Base-by-base conservation (phyloP, 2,113 vertebrate genomes). In the Antechinus flavipes region DNA sequence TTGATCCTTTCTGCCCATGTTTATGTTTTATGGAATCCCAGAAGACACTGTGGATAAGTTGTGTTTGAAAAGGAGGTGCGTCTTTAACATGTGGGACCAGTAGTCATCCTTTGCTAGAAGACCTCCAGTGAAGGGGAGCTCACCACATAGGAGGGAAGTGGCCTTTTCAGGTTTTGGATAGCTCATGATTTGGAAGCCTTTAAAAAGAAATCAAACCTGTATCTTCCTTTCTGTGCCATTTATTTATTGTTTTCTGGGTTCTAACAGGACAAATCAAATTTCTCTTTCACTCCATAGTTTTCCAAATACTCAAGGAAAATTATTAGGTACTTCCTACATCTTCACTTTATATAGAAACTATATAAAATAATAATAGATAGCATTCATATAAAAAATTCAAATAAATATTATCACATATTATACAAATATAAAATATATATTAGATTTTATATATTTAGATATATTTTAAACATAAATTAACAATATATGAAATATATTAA, bases 41-140 rank as follows among this genome's bases (percentile, higher is more conserved):
- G n/a, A 42, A 16, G 68, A n/a, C n/a, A 23, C 2, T 23, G 14
- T 22, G 35, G 7, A 42, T 42, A 3, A 14, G 12, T 84, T 2
- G 6, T 8, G 5, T 42, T n/a, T 42, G 68, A 84, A 84, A 0
- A 42, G 22, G 35, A 0, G 35, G 0, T 2, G 1, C 2, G 6
- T n/a, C 35, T 84, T 42, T 5, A 35, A 42, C n/a, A 84, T 84
- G 16, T 84, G n/a, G 68, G 19, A 22, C n/a, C 19, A 7, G 5
- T 22, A 19, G 68, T 42, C 68, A 22, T 84, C n/a, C 68, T n/a
- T 3, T 14, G 35, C 61, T n/a, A 12, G 16, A 19, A 76, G 61
- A n/a, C 61, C 30, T n/a, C 19, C 58, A 35, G 30, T 16, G 61
- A 42, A 30, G 27, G 30, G 12, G 61, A n/a, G 35, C 61, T 30